Conservation (phyloP, 2,888 invertebrate genomes). For the Leuctra nigra region DNA sequence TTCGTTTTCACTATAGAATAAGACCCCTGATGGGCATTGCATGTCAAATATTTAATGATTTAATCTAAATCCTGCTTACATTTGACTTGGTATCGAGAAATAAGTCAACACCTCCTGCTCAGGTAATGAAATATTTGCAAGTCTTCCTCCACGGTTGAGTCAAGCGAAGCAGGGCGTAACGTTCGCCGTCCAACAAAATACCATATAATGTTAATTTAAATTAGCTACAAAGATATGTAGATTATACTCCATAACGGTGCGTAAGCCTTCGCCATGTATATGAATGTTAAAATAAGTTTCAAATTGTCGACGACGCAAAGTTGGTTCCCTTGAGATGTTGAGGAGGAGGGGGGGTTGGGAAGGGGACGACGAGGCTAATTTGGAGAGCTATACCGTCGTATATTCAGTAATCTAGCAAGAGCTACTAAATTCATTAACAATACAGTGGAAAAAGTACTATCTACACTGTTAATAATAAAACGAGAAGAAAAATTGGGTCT, state of each 20-base stretch:
- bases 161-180: neutral
- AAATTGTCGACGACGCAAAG: conserved; percentile 47
- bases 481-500: conserved; percentile 6
- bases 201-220: conserved; percentile 29
- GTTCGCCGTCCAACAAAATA: conserved; percentile 9
- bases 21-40: no score
- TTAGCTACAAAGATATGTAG: conserved; percentile 28
- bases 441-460: conserved; percentile 25
- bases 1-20: no score
- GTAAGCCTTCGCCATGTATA: conserved; percentile 35
- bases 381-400: conserved; percentile 23
- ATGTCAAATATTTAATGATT: no score
- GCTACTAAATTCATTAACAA: conserved; percentile 29
- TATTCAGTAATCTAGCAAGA: conserved; percentile 26
- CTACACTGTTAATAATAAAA: conserved; percentile 25
- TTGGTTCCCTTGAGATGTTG: conserved; percentile 40
- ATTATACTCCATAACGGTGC: conserved; percentile 27
- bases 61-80: no score
- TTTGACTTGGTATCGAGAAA: no score
- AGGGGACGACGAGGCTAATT: conserved; percentile 24
- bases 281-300: conserved; percentile 51
- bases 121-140: neutral
- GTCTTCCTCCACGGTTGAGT: neutral
- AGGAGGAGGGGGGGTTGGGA: conserved; percentile 13
- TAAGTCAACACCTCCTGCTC: no score